Evolutionary conservation across 2,113 vertebrate species (phyloP).

Genomic region (Alouatta palliata): DNA sequence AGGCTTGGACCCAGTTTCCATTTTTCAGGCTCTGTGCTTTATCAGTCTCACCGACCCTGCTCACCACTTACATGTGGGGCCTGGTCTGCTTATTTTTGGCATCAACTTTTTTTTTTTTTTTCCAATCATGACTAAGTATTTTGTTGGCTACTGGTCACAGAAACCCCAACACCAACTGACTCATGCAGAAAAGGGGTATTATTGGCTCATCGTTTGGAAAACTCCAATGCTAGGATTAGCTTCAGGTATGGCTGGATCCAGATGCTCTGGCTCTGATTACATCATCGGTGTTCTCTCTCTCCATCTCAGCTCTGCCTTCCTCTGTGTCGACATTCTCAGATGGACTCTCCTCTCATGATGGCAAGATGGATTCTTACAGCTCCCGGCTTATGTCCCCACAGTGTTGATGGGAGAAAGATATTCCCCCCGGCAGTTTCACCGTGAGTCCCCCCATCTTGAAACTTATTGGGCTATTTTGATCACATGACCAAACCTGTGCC

Average conservation of each 20-base stretch:
- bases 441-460: accelerated
- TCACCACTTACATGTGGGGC: neutral
- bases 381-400: neutral
- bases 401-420: neutral
- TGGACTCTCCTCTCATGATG: neutral
- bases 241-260: neutral
- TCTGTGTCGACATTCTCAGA: neutral
- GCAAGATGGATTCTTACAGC: neutral
- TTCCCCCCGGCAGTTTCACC: accelerated
- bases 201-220: neutral
- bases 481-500: neutral
- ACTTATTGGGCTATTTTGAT: neutral
- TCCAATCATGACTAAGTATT: neutral
- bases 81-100: neutral
- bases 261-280: neutral
- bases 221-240: neutral
- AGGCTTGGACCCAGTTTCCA: neutral
- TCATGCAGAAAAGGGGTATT: neutral
- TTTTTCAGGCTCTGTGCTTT: neutral
- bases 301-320: neutral
- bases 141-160: neutral
- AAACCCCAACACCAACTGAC: neutral
- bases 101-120: neutral
- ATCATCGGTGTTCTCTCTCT: neutral
- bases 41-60: no score